Evolutionary conservation across 35 echinoderm and acorn worm species (phyloP).

Genomic region (Ophioderma brevispina): DNA sequence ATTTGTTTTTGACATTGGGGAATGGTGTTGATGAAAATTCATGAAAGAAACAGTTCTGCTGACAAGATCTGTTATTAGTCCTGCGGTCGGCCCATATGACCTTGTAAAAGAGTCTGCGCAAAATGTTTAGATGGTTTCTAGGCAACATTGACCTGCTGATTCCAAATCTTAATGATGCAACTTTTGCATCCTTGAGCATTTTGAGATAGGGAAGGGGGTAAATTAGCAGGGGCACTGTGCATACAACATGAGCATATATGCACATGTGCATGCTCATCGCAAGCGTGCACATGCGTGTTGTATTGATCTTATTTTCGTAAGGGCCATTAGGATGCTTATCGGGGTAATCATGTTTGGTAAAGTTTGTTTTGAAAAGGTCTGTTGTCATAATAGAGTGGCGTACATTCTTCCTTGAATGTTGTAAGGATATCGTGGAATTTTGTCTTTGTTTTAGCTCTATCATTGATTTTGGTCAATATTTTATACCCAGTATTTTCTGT

Average conservation of each 20-base stretch:
- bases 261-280: not conserved
- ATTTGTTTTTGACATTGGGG: too few relatives aligned
- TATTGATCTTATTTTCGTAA: conserved; percentile 12
- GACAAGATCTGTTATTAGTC: too few relatives aligned
- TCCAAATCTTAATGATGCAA: too few relatives aligned
- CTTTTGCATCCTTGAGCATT: too few relatives aligned
- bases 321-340: not conserved
- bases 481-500: conserved; percentile 15
- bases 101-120: too few relatives aligned
- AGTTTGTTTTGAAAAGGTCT: not conserved
- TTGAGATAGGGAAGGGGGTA: too few relatives aligned
- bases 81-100: too few relatives aligned
- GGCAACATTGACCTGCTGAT: too few relatives aligned
- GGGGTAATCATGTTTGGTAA: not conserved
- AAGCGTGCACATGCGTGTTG: not conserved
- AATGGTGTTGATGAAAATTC: too few relatives aligned
- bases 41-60: too few relatives aligned
- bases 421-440: conserved; percentile 18
- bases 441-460: conserved; percentile 16
- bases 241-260: not conserved
- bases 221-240: not conserved
- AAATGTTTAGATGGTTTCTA: too few relatives aligned
- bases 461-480: conserved; percentile 31
- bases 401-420: conserved; percentile 28
- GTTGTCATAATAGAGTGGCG: conserved; percentile 2